Evolutionary conservation across 2,797 vertebrate species (phyloP).

Genomic region (Cryptoprocta ferox): DNA sequence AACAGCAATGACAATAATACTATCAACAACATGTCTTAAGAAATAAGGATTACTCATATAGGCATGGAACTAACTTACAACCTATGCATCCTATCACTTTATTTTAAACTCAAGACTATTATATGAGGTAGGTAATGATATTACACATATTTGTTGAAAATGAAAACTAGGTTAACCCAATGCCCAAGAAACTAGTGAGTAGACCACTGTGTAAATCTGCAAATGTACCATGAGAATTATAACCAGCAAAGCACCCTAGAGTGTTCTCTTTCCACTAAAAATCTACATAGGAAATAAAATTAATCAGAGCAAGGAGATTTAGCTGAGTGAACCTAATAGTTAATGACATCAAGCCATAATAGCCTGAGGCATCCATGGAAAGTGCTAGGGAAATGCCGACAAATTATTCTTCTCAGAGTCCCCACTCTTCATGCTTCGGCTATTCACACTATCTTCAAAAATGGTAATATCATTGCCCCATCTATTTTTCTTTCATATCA

Average conservation of each 20-base stretch:
- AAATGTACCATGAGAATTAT: background rate
- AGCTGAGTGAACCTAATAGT: conserved; percentile 56
- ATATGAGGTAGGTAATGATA: background rate
- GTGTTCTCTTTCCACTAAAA: conserved; percentile 1
- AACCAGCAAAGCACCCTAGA: conserved; percentile 30
- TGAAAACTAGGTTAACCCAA: conserved; percentile 41
- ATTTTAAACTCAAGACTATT: conserved; percentile 14
- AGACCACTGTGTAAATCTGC: conserved; percentile 52
- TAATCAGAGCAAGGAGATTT: conserved; percentile 74
- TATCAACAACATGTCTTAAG: background rate
- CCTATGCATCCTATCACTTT: background rate
- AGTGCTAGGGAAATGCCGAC: conserved; percentile 9
- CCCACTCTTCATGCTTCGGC: background rate
- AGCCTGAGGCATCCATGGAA: conserved; percentile 26
- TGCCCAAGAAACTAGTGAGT: background rate
- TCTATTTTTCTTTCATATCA: conserved; percentile 50
- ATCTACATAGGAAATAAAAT: conserved; percentile 69
- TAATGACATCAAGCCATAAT: conserved; percentile 55
- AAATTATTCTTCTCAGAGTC: background rate
- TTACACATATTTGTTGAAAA: background rate
- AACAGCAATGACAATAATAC: background rate
- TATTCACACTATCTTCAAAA: background rate
- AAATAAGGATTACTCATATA: background rate
- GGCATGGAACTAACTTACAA: background rate
- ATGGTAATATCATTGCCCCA: conserved; percentile 8